Base-by-base conservation (phyloP, 2,113 vertebrate species). In the Microcebus murinus region DNA sequence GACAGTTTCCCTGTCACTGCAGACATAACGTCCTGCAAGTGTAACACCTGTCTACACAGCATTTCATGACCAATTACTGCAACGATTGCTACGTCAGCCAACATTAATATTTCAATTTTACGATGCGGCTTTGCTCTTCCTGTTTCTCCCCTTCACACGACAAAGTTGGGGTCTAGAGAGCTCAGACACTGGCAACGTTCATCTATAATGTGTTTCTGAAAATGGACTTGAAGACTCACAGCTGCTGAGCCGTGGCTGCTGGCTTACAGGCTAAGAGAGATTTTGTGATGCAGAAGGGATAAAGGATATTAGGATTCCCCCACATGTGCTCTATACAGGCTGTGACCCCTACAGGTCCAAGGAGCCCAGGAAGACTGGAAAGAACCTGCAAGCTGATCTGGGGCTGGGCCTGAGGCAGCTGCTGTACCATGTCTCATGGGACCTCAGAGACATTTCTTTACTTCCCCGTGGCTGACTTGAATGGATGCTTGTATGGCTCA, bases 1-100 rank as follows among this genome's bases (percentile, higher is more conserved):
- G 14, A 52, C 2, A 2, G 1, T 2, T 21, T n/a, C 20, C 1
- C 0, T 50, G 6, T 7, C 2, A 1, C 0, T 20, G 34, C 10
- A 80, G 55, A 48, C 4, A 1, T 0, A 4, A 5, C 5, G 9
- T 10, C n/a, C 31, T 14, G 20, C 0, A 31, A 29, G 8, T 13
- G 6, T 12, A 29, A 25, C 0, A n/a, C 20, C 63, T 50, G 17
- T 45, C 34, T 1, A 39, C 1, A 25, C 0, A 4, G 34, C 9
- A 42, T 23, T 48, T 61, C 31, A 9, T 12, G 63, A 90, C 5
- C 21, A 36, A 50, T 23, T 63, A 59, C 48, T 59, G 25, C 15
- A 31, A 67, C 10, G 21, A n/a, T 0, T 20, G 21, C 42, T 9
- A 34, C 8, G 0, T n/a, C 39, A 31, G n/a, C 48, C 9, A 25